Evolutionary conservation across 2,113 vertebrate species (phyloP).

Genomic region (Circaetus gallicus): DNA sequence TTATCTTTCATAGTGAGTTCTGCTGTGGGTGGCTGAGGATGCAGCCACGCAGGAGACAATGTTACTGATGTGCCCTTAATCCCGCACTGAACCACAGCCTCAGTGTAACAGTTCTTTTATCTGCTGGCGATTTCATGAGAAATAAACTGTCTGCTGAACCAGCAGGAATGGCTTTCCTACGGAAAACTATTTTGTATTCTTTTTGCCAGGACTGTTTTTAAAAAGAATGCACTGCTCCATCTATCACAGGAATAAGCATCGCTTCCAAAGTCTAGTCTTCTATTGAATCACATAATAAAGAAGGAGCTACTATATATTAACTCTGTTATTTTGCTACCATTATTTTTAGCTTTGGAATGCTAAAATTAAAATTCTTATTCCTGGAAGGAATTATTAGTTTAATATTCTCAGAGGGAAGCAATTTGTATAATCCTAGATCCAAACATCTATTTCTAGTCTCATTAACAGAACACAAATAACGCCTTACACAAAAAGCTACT

Average conservation of each 20-base stretch:
- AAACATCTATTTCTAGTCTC: neutral
- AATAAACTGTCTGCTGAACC: constrained; percentile 72
- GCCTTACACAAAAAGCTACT: neutral
- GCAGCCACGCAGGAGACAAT: neutral
- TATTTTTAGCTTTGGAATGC: neutral
- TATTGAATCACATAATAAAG: neutral
- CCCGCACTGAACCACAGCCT: constrained; percentile 74
- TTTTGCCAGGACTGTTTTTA: constrained; percentile 19
- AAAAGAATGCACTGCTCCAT: neutral
- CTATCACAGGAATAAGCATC: neutral
- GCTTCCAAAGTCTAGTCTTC: neutral
- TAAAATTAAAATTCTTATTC: neutral
- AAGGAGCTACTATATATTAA: neutral
- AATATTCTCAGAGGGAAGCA: neutral
- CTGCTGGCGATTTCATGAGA: constrained; percentile 61
- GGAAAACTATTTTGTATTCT: constrained; percentile 46
- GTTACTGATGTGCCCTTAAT: constrained; percentile 71
- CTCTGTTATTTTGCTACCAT: neutral
- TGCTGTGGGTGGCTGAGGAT: neutral
- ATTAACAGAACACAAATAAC: neutral
- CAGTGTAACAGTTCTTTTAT: constrained; percentile 73
- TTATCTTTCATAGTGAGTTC: neutral
- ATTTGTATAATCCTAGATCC: neutral
- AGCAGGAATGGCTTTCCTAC: neutral
- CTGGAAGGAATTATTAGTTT: neutral